Evolutionary conservation across 2,113 vertebrate genomes (phyloP), one percentile per base, ranked within the genome.

Genomic region (Pachypanchax playfairii): DNA sequence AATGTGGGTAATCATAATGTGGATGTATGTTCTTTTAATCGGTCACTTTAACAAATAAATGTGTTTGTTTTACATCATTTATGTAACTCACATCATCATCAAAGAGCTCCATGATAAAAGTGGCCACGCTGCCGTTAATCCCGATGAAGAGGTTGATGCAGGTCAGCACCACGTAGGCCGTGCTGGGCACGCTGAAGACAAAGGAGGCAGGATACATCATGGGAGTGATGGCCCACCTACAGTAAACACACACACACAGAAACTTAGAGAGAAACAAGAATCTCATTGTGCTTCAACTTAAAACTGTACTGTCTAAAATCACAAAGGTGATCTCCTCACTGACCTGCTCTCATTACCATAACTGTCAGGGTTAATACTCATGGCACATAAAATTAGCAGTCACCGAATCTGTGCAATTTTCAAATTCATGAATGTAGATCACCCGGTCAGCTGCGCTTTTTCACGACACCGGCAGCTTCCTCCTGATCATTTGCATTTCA

Each of bases 161-260:
- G 76, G 96, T 99, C 65, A 99, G 91, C 22, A 96, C 96, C 79
- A 99, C 96, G 0, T 99, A 98, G 0, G 97, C 97, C 0, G 97
- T 99, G 90, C 97, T 99, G 68, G 97, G 97, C 33, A 98, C 95
- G 56, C 91, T 96, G 91, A 99, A 99, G 66, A 99, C 31, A 2
- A 98, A 99, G 55, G 97, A 97, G 22, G 96, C 96, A 0, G 97
- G 97, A 76, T 99, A 99, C 97, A 99, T 99, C 86, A 96, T 94
- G 8, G 97, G 97, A 0, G 94, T 98, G 85, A 97, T 98, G 7
- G 97, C 93, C 96, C 96, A 99, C 75, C 97, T 98, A 31, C 13
- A 39, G 22, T 56, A 48, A 29, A 47, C 5, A 74, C 20, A 20
- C 2, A 20, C 47, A 43, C 18, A 4, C 2, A 65, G 17, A n/a